These are phyloP conservation scores for Echiichthys vipera DNA, from an alignment of 2,797 vertebrate genomes.

Conservation along the genomic window DNA sequence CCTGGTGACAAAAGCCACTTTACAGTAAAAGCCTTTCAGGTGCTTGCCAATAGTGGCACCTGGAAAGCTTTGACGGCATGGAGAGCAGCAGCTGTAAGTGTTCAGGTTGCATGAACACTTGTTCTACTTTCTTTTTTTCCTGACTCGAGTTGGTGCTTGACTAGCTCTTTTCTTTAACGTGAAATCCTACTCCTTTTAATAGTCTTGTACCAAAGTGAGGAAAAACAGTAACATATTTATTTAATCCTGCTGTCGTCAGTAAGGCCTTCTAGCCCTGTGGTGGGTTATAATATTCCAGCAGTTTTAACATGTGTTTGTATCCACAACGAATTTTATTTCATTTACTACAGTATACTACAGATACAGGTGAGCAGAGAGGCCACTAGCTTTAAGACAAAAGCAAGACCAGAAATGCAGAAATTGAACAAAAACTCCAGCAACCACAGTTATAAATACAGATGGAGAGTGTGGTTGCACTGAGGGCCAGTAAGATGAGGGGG, in stretches of 20 bases:
- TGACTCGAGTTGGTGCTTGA: background rate
- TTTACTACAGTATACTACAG: background rate
- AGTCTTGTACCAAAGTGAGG: background rate
- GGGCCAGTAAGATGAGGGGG: too few species aligned
- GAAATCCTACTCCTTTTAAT: background rate
- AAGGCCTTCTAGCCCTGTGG: background rate
- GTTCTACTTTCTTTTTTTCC: background rate
- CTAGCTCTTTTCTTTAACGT: background rate
- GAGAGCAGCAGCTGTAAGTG: background rate
- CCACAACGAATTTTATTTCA: background rate
- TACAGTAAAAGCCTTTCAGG: slow-evolving; percentile 9
- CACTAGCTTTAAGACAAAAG: slow-evolving; percentile 11
- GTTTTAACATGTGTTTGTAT: background rate
- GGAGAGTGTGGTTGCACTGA: too few species aligned
- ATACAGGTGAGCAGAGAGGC: background rate
- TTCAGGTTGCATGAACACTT: background rate
- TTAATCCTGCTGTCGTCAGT: background rate
- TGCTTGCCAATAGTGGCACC: background rate
- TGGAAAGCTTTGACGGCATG: background rate
- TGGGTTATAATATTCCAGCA: background rate
- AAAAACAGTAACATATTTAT: background rate
- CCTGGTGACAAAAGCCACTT: background rate
- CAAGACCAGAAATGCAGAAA: slow-evolving; percentile 2
- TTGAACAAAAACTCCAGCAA: too few species aligned
- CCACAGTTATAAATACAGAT: too few species aligned